Conservation (phyloP, 2,113 vertebrate species). For the Delphinapterus leucas region DNA sequence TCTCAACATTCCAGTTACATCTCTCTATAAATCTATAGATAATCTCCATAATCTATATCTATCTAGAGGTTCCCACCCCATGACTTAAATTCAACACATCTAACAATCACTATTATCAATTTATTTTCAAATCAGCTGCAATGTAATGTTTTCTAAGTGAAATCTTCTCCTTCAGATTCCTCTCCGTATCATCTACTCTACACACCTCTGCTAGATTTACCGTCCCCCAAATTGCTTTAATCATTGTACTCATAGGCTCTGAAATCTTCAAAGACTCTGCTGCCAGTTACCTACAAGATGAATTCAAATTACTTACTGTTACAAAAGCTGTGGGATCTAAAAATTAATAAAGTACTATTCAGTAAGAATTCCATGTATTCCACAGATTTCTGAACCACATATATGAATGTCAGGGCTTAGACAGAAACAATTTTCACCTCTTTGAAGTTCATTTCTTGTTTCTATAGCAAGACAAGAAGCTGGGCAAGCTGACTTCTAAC, state of each 20-base stretch:
- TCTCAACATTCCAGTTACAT: neutral
- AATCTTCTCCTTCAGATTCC: neutral
- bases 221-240: neutral
- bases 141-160: neutral
- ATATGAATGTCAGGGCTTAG: neutral
- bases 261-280: neutral
- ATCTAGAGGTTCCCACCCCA: neutral
- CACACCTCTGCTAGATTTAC: neutral
- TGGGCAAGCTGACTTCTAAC: neutral
- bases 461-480: neutral
- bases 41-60: neutral
- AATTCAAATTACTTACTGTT: neutral
- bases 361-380: neutral
- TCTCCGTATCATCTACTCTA: neutral
- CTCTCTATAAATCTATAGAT: neutral
- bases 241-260: neutral
- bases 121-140: neutral
- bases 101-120: neutral
- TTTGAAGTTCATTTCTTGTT: neutral
- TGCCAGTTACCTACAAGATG: neutral
- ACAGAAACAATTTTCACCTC: neutral
- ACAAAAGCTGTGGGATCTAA: neutral
- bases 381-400: neutral
- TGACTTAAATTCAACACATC: neutral
- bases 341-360: neutral